Conservation (phyloP, 2,888 invertebrate species). For the Synanthedon andrenaeformis region DNA sequence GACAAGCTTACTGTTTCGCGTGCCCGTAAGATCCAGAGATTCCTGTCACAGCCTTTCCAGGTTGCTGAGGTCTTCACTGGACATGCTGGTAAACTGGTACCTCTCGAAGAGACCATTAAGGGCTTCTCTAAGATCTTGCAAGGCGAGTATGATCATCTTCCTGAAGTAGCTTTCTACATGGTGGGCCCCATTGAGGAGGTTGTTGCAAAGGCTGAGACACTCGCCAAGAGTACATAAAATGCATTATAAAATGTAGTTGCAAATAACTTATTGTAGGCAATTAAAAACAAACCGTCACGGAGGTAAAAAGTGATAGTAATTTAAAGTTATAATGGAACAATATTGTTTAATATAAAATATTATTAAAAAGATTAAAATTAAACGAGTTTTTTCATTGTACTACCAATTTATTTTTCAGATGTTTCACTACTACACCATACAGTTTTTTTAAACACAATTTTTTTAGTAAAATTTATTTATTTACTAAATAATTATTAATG, state of each 20-base stretch:
- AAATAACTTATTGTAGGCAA: conserved; percentile 75
- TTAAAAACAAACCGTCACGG: no score
- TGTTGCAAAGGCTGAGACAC: conserved; percentile 83
- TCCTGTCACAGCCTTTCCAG: conserved; percentile 93
- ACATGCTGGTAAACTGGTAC: conserved; percentile 89
- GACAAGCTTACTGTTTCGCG: conserved; percentile 94
- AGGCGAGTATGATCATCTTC: conserved; percentile 86
- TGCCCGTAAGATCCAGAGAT: conserved; percentile 94
- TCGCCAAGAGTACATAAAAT: conserved; percentile 61
- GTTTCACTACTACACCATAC: no score
- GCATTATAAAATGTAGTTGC: conserved; percentile 64
- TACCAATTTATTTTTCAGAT: no score
- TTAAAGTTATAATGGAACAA: no score
- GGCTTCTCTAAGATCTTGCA: conserved; percentile 84
- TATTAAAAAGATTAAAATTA: no score
- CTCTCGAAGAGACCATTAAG: conserved; percentile 87
- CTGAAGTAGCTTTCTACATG: conserved; percentile 93
- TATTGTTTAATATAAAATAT: no score
- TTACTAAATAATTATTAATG: no score
- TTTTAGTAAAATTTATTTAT: no score
- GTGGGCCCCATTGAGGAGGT: conserved; percentile 91
- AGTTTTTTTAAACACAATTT: no score
- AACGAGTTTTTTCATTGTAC: no score
- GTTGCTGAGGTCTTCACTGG: conserved; percentile 96
- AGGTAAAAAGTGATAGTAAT: no score